Conservation (phyloP, 2,888 invertebrate species). For the Villa cingulata region DNA sequence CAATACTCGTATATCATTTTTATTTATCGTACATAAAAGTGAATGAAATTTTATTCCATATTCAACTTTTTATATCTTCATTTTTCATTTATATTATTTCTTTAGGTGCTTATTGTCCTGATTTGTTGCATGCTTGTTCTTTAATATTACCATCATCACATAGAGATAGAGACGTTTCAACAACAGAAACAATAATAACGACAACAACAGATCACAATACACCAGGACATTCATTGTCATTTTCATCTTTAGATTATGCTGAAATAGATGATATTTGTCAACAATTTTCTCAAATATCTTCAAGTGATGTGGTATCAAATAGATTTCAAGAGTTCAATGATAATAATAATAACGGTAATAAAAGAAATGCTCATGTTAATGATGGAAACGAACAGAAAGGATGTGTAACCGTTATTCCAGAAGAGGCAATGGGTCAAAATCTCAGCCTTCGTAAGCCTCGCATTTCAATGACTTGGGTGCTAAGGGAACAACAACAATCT, state of each 20-base stretch:
- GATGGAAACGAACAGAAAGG: constrained; percentile 10
- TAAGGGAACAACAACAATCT: constrained; percentile 46
- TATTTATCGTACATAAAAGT: too few species aligned
- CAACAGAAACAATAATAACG: constrained; percentile 12
- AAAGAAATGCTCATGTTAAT: not conserved
- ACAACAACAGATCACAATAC: constrained; percentile 17
- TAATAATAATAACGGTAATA: not conserved
- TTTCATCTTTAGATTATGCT: constrained; percentile 27
- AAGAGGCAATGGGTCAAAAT: constrained; percentile 41
- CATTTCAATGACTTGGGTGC: constrained; percentile 62
- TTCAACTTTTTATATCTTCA: too few species aligned
- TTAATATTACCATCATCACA: constrained; percentile 26
- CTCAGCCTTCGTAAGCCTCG: constrained; percentile 45
- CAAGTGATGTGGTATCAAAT: not conserved
- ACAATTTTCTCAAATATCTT: constrained; percentile 4
- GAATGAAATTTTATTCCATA: too few species aligned
- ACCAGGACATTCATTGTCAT: constrained; percentile 15
- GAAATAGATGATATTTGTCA: constrained; percentile 26
- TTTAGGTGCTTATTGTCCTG: constrained; percentile 32
- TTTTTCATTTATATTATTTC: not conserved
- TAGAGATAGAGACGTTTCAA: constrained; percentile 11
- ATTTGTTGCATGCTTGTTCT: constrained; percentile 31
- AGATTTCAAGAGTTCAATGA: not conserved
- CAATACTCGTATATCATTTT: too few species aligned
- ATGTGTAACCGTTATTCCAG: constrained; percentile 20